Percentiles rank a stretch among this genome's conserved stretches.
These are phyloP conservation scores for Coenonympha arcania DNA, from an alignment of 2,888 invertebrate species.

Conservation along the genomic window DNA sequence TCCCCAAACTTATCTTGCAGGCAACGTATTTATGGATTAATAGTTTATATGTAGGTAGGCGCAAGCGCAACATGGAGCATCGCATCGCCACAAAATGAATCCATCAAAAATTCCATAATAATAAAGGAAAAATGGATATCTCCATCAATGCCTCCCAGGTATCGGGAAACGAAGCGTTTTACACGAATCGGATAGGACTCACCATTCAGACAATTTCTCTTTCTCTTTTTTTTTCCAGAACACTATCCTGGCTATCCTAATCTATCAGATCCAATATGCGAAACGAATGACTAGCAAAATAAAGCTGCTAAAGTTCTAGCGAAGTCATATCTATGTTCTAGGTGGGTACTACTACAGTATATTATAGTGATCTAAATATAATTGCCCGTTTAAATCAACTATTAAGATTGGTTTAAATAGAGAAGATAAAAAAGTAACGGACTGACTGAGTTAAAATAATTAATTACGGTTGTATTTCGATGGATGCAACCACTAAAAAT, in stretches of 20 bases:
- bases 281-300: slow-evolving; percentile 12
- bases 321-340: slow-evolving; percentile 1
- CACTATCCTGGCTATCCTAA: slow-evolving; percentile 8
- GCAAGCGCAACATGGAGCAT: too few species aligned
- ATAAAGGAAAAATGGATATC: neutral
- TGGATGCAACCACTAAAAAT: too few species aligned
- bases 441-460: too few species aligned
- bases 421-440: too few species aligned
- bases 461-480: too few species aligned
- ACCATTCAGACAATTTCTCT: neutral
- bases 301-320: neutral
- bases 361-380: too few species aligned
- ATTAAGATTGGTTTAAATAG: too few species aligned
- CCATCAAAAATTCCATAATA: too few species aligned
- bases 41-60: too few species aligned
- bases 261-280: slow-evolving; percentile 11
- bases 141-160: neutral
- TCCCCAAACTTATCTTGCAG: too few species aligned
- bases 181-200: slow-evolving; percentile 2
- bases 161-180: slow-evolving; percentile 3
- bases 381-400: too few species aligned
- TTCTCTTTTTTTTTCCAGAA: slow-evolving; percentile 8
- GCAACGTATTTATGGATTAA: too few species aligned
- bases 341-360: neutral
- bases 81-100: neutral